Conservation (phyloP, 2,888 invertebrate genomes). For the Litoditis marina region DNA sequence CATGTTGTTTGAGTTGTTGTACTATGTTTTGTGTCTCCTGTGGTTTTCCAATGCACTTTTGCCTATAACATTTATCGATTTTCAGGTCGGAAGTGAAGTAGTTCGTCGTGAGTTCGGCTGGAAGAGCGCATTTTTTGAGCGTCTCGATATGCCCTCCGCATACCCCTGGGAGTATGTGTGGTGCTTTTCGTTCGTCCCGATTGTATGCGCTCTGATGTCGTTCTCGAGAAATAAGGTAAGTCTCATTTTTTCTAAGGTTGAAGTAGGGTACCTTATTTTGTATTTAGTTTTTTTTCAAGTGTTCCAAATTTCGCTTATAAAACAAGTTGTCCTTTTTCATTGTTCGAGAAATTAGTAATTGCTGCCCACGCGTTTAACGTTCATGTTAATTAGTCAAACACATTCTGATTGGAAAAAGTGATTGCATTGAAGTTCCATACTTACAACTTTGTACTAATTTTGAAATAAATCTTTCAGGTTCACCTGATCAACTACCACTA, state of each 20-base stretch:
- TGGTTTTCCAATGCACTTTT: no score
- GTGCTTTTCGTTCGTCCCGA: slow-evolving; percentile 54
- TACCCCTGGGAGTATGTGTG: slow-evolving; percentile 57
- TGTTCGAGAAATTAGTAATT: no score
- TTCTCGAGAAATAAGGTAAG: slow-evolving; percentile 53
- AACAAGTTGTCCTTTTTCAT: no score
- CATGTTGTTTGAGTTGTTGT: no score
- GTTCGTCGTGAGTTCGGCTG: slow-evolving; percentile 35
- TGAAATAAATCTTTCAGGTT: slow-evolving; percentile 27
- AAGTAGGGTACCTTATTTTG: background rate
- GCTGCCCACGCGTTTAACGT: no score
- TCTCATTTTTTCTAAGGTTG: background rate
- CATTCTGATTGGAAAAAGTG: no score
- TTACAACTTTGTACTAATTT: background rate
- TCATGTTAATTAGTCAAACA: no score
- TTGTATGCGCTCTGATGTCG: slow-evolving; percentile 46
- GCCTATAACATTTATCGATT: background rate
- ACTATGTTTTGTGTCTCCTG: no score
- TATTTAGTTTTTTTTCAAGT: no score
- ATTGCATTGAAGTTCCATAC: no score
- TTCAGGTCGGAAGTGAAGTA: slow-evolving; percentile 54
- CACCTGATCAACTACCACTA: slow-evolving; percentile 49
- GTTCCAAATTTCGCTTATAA: no score
- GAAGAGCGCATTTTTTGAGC: slow-evolving; percentile 37
- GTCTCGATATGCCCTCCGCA: slow-evolving; percentile 56